Evolutionary conservation across 2,888 invertebrate species (phyloP).

Genomic region (Aporophyla lueneburgensis): DNA sequence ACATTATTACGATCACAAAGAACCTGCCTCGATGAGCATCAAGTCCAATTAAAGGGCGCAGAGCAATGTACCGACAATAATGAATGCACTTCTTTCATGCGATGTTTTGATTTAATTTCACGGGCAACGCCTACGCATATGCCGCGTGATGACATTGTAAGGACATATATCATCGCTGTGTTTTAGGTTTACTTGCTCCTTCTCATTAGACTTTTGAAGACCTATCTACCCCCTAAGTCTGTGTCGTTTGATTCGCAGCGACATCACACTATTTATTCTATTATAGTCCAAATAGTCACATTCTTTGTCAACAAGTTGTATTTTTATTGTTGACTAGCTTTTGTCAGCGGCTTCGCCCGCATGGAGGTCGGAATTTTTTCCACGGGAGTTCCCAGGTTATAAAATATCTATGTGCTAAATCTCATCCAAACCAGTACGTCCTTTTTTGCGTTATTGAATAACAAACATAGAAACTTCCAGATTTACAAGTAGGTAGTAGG

Average conservation of each 20-base stretch:
- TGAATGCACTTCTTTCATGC: constrained; percentile 54
- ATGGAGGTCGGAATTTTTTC: too few species aligned
- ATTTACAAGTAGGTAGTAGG: too few species aligned
- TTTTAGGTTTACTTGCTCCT: neutral
- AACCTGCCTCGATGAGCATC: constrained; percentile 34
- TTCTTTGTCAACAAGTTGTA: neutral
- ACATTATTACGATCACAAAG: constrained; percentile 16
- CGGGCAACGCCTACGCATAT: constrained; percentile 64
- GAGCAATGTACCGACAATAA: constrained; percentile 63
- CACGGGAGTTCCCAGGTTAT: too few species aligned
- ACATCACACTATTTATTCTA: neutral
- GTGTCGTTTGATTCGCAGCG: too few species aligned
- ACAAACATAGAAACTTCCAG: too few species aligned
- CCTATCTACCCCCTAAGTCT: too few species aligned
- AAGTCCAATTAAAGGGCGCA: constrained; percentile 45
- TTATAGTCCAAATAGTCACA: neutral
- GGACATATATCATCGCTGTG: neutral
- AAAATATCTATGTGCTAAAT: too few species aligned
- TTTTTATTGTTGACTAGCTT: neutral
- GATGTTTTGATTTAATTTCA: constrained; percentile 69
- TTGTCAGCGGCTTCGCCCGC: too few species aligned
- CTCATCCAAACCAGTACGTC: too few species aligned
- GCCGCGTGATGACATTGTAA: constrained; percentile 45
- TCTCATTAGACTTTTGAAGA: neutral
- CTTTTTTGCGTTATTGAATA: too few species aligned